A percentile compares a stretch with the other conserved stretches of the same genome.
These are phyloP conservation scores for Heterodera schachtii DNA, from an alignment of 1,140 invertebrate genomes.

Conservation along the genomic window DNA sequence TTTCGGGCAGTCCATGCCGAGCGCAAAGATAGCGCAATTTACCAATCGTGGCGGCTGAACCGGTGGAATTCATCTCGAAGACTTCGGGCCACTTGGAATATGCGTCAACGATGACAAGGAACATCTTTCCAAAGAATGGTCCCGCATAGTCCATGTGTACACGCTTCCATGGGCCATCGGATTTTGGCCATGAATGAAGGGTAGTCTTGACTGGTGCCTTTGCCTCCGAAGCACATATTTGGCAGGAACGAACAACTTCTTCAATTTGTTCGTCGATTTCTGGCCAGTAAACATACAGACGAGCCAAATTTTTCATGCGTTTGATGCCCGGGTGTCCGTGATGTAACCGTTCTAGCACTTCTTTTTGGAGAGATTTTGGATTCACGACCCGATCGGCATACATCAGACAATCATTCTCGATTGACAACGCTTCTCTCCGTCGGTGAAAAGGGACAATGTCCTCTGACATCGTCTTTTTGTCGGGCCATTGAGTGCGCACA, in stretches of 20 bases:
- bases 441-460: not conserved
- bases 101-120: slow-evolving; percentile 66
- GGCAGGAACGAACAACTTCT: not conserved
- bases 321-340: slow-evolving; percentile 16
- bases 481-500: not conserved
- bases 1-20: not conserved
- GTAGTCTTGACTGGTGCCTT: not conserved
- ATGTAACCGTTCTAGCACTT: not conserved
- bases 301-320: slow-evolving; percentile 4
- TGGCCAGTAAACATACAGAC: slow-evolving; percentile 15
- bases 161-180: slow-evolving; percentile 4
- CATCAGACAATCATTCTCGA: not conserved
- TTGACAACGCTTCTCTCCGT: not conserved
- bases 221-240: not conserved
- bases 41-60: slow-evolving; percentile 12
- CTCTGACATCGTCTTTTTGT: not conserved
- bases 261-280: slow-evolving; percentile 15
- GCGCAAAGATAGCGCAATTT: not conserved
- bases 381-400: not conserved
- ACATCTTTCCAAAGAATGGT: slow-evolving; percentile 66
- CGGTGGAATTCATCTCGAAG: slow-evolving; percentile 16
- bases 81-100: not conserved
- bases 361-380: not conserved
- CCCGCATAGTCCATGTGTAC: slow-evolving; percentile 67
- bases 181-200: not conserved